phyloP scores from a whole-genome alignment of 2,888 invertebrate genomes.

The Dicyrtomina minuta region DNA sequence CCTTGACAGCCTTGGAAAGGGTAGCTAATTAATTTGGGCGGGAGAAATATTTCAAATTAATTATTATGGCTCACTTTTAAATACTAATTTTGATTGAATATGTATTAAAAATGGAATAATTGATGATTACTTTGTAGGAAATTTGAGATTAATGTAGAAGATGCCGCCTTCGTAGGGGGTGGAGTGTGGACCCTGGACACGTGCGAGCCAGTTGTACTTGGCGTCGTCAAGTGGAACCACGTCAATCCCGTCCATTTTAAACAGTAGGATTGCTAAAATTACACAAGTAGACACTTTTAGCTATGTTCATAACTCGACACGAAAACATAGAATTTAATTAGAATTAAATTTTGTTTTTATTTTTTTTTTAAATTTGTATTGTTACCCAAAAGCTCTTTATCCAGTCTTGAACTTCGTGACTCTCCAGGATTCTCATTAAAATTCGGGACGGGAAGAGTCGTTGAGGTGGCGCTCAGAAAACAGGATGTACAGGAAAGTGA shows the following conservation, averaged over 20 bases:
- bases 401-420: constrained; percentile 42
- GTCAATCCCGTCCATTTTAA: constrained; percentile 82
- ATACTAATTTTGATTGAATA: too few relatives aligned
- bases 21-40: too few relatives aligned
- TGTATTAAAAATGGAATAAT: too few relatives aligned
- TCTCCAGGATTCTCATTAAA: constrained; percentile 16
- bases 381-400: constrained; percentile 50
- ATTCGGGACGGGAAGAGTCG: constrained; percentile 17
- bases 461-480: constrained; percentile 57
- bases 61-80: constrained; percentile 30
- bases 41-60: too few relatives aligned
- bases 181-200: constrained; percentile 84
- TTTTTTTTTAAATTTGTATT: too few relatives aligned
- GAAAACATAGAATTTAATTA: neutral
- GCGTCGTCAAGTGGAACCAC: constrained; percentile 76
- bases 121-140: constrained; percentile 70
- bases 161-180: constrained; percentile 93
- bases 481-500: constrained; percentile 85
- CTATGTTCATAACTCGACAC: too few relatives aligned
- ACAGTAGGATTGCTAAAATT: constrained; percentile 57
- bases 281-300: too few relatives aligned
- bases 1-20: constrained; percentile 90
- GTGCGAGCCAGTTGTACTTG: constrained; percentile 91
- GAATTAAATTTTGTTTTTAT: neutral
- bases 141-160: constrained; percentile 86